phyloP scores from a whole-genome alignment of 1,140 invertebrate genomes.

The Ridgeia piscesae region DNA sequence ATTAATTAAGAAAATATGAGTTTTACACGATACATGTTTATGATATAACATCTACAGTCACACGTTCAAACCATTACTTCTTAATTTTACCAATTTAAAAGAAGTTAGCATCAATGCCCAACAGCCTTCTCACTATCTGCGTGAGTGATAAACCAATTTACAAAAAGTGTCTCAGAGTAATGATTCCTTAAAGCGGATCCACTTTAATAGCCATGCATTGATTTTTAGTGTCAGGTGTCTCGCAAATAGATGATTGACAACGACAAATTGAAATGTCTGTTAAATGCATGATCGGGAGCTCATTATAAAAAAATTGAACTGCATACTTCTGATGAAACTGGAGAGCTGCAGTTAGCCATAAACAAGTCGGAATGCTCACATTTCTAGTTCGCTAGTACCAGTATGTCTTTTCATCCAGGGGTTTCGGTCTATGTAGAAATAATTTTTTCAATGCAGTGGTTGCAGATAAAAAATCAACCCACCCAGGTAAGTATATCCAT shows the following conservation, averaged over 20 bases:
- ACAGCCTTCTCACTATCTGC: not conserved
- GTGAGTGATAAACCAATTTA: not conserved
- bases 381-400: not conserved
- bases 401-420: not conserved
- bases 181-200: not conserved
- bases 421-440: not conserved
- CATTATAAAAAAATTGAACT: not conserved
- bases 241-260: not conserved
- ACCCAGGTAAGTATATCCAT: not conserved
- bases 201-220: not conserved
- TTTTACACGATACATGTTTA: not conserved
- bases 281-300: not conserved
- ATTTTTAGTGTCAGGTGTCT: not conserved
- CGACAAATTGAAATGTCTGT: not conserved
- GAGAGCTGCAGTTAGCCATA: not conserved
- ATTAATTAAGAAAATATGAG: no score
- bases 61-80: not conserved
- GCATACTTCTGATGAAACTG: not conserved
- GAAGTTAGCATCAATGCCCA: not conserved
- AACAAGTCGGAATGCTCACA: not conserved
- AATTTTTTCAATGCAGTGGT: not conserved
- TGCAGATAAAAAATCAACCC: not conserved
- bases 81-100: not conserved
- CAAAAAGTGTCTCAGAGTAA: not conserved
- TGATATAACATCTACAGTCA: not conserved